Evolutionary conservation across 2,888 invertebrate genomes (phyloP).

Genomic region (Zaprionus bogoriensis): DNA sequence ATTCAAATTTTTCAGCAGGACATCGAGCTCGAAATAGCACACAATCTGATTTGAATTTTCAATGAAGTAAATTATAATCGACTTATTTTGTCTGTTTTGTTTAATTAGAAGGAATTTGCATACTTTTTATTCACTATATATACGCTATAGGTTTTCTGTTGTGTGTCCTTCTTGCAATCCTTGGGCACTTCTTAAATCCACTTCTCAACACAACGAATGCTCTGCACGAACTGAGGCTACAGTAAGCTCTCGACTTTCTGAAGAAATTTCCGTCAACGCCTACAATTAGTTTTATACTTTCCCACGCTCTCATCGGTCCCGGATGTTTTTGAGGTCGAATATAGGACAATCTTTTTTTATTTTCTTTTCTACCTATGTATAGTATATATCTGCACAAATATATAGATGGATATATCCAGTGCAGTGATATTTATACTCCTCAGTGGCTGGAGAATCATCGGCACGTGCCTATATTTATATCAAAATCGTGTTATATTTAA

Average conservation of each 20-base stretch:
- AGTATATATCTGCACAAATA: slow-evolving; percentile 1
- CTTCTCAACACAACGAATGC: slow-evolving; percentile 65
- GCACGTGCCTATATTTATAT: slow-evolving; percentile 43
- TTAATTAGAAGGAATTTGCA: no score
- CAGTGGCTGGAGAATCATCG: slow-evolving; percentile 24
- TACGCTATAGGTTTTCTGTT: not conserved
- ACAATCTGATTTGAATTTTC: not conserved
- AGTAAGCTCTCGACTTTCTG: slow-evolving; percentile 45
- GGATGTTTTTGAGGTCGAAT: slow-evolving; percentile 67
- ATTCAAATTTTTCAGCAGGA: slow-evolving; percentile 19
- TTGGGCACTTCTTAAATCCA: slow-evolving; percentile 33
- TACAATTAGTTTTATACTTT: slow-evolving; percentile 69
- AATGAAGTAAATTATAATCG: not conserved
- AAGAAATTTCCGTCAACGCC: slow-evolving; percentile 69
- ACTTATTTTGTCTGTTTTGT: not conserved
- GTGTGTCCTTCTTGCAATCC: slow-evolving; percentile 49
- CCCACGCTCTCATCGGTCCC: slow-evolving; percentile 53
- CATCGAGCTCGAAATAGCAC: not conserved
- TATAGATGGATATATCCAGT: slow-evolving; percentile 25
- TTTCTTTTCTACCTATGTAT: slow-evolving; percentile 20
- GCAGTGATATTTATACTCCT: not conserved
- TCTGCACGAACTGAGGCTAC: slow-evolving; percentile 55
- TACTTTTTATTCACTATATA: slow-evolving; percentile 20
- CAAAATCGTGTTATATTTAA: slow-evolving; percentile 22
- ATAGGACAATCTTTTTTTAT: slow-evolving; percentile 58